These are phyloP conservation scores for Kryptolebias ocellatus DNA, from an alignment of 2,797 vertebrate species.

Conservation along the genomic window DNA sequence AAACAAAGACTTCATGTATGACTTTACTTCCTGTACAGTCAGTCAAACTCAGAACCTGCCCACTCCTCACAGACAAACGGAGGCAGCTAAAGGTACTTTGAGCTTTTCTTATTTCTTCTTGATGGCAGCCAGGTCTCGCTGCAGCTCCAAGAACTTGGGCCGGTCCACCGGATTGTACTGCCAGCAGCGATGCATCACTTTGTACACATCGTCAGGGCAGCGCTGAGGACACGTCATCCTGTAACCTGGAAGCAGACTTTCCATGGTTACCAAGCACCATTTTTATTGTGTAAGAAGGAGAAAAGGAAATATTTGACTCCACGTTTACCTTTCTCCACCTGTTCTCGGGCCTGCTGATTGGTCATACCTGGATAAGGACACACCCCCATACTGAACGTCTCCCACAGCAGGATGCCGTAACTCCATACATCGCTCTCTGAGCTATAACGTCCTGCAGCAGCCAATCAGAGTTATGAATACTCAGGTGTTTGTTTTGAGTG, in stretches of 20 bases:
- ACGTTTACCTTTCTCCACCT: constrained; percentile 93
- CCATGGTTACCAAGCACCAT: not conserved
- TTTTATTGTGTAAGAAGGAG: not conserved
- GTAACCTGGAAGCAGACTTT: constrained; percentile 84
- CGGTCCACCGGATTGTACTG: constrained; percentile 94
- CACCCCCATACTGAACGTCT: constrained; percentile 95
- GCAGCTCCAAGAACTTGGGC: constrained; percentile 92
- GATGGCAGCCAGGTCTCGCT: constrained; percentile 88
- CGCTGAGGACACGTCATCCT: constrained; percentile 94
- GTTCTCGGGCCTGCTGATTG: constrained; percentile 96
- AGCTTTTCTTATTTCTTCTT: constrained; percentile 84
- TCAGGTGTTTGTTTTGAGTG: too few species aligned
- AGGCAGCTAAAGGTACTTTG: not conserved
- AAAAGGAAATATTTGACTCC: not conserved
- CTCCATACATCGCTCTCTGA: constrained; percentile 98
- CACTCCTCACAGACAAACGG: not conserved
- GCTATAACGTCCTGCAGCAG: constrained; percentile 90
- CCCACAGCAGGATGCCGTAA: constrained; percentile 96
- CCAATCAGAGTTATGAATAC: constrained; percentile 1
- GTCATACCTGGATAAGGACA: constrained; percentile 98
- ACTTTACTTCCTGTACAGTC: not conserved
- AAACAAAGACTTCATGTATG: not conserved
- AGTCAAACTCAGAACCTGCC: not conserved
- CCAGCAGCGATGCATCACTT: constrained; percentile 96
- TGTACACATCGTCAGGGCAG: constrained; percentile 95